Percentiles rank a stretch among this genome's conserved stretches.
Conservation (phyloP, 2,797 vertebrate species). For the Pangasius larnaudii region DNA sequence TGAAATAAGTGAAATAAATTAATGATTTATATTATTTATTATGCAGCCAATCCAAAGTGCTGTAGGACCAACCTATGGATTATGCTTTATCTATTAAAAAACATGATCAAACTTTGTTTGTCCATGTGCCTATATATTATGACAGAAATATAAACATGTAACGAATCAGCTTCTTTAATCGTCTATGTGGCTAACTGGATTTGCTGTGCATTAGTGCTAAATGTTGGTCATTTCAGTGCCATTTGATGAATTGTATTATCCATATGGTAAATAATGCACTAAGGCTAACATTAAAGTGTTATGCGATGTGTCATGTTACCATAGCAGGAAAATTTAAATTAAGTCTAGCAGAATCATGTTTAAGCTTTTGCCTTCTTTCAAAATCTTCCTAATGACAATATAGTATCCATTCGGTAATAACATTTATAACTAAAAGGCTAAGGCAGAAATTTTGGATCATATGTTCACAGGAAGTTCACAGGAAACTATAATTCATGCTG, state of each 20-base stretch:
- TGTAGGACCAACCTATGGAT: background rate
- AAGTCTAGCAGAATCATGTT: background rate
- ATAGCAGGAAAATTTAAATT: background rate
- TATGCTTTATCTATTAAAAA: background rate
- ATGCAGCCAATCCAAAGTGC: background rate
- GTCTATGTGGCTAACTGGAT: background rate
- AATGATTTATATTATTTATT: background rate
- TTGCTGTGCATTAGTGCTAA: background rate
- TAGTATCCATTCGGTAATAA: background rate
- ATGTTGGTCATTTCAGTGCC: background rate
- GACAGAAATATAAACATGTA: background rate
- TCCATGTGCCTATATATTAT: background rate
- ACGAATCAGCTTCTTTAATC: background rate
- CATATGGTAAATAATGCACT: background rate
- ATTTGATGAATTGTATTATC: constrained; percentile 11
- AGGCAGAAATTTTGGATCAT: background rate
- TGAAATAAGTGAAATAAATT: background rate
- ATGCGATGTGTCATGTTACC: background rate
- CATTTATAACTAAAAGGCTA: background rate
- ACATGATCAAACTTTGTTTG: background rate
- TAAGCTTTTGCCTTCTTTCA: background rate
- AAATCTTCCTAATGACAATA: background rate
- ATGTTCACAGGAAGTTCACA: background rate
- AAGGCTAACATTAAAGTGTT: background rate
- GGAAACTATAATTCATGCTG: background rate